phyloP scores from a whole-genome alignment of 2,113 vertebrate genomes.

The Cochlearius cochlearius region DNA sequence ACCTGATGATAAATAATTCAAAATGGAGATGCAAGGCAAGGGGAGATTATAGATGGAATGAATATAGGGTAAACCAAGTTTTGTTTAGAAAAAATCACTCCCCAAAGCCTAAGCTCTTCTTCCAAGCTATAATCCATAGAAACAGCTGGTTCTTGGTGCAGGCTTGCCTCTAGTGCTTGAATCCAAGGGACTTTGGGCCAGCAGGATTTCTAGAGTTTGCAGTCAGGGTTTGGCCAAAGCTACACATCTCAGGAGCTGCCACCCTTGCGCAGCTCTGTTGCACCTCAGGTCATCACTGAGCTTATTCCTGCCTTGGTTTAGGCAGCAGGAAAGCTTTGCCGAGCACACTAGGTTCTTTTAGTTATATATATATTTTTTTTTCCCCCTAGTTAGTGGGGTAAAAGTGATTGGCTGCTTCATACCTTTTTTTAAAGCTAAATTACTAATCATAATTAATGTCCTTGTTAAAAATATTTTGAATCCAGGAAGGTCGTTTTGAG shows the following conservation, averaged over 20 bases:
- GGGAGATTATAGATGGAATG: background rate
- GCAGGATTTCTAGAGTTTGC: background rate
- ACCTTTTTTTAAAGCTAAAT: background rate
- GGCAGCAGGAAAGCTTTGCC: background rate
- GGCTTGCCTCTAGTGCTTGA: background rate
- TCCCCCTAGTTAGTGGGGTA: background rate
- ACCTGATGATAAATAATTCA: conserved; percentile 52
- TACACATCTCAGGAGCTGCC: background rate
- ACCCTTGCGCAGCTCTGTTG: background rate
- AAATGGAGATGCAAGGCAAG: background rate
- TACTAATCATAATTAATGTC: background rate
- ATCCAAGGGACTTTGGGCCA: background rate
- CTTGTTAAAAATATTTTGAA: background rate
- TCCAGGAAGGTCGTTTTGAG: background rate
- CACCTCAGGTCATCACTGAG: background rate
- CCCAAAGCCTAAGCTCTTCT: background rate
- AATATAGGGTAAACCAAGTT: background rate
- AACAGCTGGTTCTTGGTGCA: background rate
- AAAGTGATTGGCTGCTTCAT: background rate
- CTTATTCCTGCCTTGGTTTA: background rate
- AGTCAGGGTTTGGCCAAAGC: background rate
- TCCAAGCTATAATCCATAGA: background rate
- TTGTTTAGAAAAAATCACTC: background rate
- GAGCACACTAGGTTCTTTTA: background rate
- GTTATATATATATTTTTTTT: background rate